These are phyloP conservation scores for Diaphora mendica DNA, from an alignment of 2,888 invertebrate genomes.

Conservation along the genomic window DNA sequence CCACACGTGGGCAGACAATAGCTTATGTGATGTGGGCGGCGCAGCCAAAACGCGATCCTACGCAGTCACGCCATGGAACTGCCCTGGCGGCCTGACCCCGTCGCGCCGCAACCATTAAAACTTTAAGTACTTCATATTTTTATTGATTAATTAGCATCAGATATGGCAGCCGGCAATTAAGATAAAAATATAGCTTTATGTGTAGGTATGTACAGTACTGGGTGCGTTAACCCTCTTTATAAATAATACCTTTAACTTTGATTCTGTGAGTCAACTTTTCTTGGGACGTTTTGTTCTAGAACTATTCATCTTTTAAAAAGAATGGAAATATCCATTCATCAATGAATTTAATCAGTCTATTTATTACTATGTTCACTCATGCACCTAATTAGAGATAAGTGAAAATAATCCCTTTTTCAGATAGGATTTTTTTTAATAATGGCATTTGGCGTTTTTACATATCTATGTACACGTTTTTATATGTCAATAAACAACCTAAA, in stretches of 20 bases:
- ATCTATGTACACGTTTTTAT: too few relatives aligned
- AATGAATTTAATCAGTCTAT: too few relatives aligned
- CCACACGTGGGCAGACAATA: conserved; percentile 78
- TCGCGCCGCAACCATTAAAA: conserved; percentile 35
- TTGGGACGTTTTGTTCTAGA: too few relatives aligned
- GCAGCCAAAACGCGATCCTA: conserved; percentile 78
- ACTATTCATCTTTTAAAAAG: too few relatives aligned
- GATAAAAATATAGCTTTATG: conserved; percentile 43
- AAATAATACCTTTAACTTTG: not conserved
- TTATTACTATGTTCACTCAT: too few relatives aligned
- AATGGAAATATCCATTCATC: too few relatives aligned
- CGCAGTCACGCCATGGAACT: conserved; percentile 55
- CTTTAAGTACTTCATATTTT: conserved; percentile 60
- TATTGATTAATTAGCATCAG: conserved; percentile 67
- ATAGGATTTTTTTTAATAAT: too few relatives aligned
- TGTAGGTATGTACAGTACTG: conserved; percentile 9
- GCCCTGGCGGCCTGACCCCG: conserved; percentile 56
- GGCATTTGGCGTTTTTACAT: too few relatives aligned
- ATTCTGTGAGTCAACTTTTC: not conserved
- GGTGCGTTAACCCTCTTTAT: conserved; percentile 17
- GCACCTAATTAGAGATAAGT: too few relatives aligned
- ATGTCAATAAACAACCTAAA: too few relatives aligned
- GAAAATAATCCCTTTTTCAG: too few relatives aligned
- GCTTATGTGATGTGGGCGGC: conserved; percentile 69
- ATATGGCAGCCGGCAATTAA: conserved; percentile 53